Percentiles rank a stretch among this genome's conserved stretches.
Conservation (phyloP, 2,888 invertebrate genomes). For the Drosophila picticornis region DNA sequence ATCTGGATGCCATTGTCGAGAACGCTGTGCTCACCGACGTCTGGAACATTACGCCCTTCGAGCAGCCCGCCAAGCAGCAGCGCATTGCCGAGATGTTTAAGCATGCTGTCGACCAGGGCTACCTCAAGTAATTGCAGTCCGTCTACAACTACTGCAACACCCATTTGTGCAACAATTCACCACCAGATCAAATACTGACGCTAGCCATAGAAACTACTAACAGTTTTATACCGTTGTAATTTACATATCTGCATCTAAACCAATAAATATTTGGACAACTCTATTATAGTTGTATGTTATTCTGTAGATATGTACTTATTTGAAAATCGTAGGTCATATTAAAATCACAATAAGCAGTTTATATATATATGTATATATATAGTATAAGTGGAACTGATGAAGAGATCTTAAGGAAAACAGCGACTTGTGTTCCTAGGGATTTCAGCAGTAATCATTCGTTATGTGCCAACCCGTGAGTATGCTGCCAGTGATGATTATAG, state of each 20-base stretch:
- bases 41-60: slow-evolving; percentile 88
- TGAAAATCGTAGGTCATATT: not conserved
- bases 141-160: not conserved
- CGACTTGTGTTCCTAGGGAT: not conserved
- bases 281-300: not conserved
- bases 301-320: not conserved
- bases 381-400: not conserved
- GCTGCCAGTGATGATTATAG: not conserved
- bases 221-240: slow-evolving; percentile 12
- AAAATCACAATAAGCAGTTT: not conserved
- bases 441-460: not conserved
- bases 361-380: not conserved
- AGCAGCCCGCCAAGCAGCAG: slow-evolving; percentile 87
- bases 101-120: slow-evolving; percentile 88
- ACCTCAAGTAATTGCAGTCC: slow-evolving; percentile 76
- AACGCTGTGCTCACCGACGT: slow-evolving; percentile 87
- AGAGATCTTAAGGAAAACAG: not conserved
- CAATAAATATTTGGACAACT: not conserved
- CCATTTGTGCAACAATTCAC: not conserved
- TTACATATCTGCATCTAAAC: not conserved
- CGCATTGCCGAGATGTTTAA: slow-evolving; percentile 89
- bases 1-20: slow-evolving; percentile 85
- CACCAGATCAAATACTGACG: slow-evolving; percentile 22
- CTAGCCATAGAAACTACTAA: slow-evolving; percentile 15
- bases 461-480: not conserved